Evolutionary conservation across 2,888 invertebrate species (phyloP).

Genomic region (Idaea biselata): DNA sequence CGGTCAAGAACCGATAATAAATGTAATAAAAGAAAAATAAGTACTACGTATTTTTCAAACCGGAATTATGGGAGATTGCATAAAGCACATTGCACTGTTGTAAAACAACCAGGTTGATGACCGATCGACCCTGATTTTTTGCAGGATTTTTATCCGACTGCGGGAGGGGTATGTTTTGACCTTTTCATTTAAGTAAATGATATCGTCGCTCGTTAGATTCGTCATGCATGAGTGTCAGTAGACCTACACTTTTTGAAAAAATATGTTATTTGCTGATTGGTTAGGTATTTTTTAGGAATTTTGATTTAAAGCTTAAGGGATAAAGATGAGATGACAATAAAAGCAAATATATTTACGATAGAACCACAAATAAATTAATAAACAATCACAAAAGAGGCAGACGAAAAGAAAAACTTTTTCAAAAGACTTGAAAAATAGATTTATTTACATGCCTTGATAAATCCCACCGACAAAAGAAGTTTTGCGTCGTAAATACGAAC

Average conservation of each 20-base stretch:
- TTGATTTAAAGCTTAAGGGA: neutral
- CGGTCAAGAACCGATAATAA: slow-evolving; percentile 22
- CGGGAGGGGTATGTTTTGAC: neutral
- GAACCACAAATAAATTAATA: neutral
- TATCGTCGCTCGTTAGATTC: too few relatives aligned
- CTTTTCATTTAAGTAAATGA: too few relatives aligned
- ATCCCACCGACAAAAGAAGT: neutral
- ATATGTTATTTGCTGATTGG: too few relatives aligned
- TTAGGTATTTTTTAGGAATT: too few relatives aligned
- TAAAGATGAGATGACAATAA: neutral
- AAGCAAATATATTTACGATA: neutral
- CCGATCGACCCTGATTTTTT: slow-evolving; percentile 56
- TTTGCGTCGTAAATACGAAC: neutral
- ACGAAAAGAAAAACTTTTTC: neutral
- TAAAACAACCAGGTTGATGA: slow-evolving; percentile 54
- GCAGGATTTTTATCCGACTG: slow-evolving; percentile 34
- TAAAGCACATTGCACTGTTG: slow-evolving; percentile 54
- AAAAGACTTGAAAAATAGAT: neutral
- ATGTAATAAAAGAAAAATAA: slow-evolving; percentile 19
- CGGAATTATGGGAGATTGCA: slow-evolving; percentile 60
- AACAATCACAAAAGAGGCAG: neutral
- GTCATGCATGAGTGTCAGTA: too few relatives aligned
- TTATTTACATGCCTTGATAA: neutral
- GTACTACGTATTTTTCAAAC: slow-evolving; percentile 37
- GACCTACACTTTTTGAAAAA: too few relatives aligned